Percentiles rank a stretch among this genome's conserved stretches.
phyloP scores from a whole-genome alignment of 1,140 invertebrate genomes.

The Drosophila aff. region DNA sequence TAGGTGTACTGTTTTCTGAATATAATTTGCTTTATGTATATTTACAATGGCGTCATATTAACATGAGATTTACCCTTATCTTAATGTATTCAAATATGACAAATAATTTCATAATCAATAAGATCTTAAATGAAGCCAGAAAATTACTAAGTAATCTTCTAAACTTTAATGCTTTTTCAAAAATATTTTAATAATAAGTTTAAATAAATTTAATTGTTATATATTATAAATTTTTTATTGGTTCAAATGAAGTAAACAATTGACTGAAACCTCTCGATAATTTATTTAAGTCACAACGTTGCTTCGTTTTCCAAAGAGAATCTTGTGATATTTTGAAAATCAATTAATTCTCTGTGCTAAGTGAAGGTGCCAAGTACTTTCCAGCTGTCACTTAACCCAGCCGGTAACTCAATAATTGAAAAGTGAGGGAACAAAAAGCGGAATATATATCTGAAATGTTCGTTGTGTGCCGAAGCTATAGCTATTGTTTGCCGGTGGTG shows the following conservation, averaged over 20 bases:
- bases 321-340: conserved; percentile 3
- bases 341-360: background rate
- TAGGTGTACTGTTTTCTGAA: too few species aligned
- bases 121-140: background rate
- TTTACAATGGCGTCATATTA: too few species aligned
- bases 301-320: background rate
- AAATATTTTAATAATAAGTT: background rate
- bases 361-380: conserved; percentile 11
- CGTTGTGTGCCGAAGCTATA: conserved; percentile 15
- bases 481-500: too few species aligned
- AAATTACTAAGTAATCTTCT: background rate
- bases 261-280: background rate
- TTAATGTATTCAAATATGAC: too few species aligned
- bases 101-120: too few species aligned
- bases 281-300: background rate
- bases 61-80: too few species aligned
- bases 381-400: conserved; percentile 2
- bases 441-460: conserved; percentile 1
- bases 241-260: background rate
- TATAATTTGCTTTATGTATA: too few species aligned
- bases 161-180: background rate
- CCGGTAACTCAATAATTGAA: conserved; percentile 12
- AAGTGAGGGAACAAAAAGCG: background rate
- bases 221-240: background rate
- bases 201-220: background rate